These are phyloP conservation scores for Leptarthrus brevirostris DNA, from an alignment of 2,888 invertebrate species.

Conservation along the genomic window DNA sequence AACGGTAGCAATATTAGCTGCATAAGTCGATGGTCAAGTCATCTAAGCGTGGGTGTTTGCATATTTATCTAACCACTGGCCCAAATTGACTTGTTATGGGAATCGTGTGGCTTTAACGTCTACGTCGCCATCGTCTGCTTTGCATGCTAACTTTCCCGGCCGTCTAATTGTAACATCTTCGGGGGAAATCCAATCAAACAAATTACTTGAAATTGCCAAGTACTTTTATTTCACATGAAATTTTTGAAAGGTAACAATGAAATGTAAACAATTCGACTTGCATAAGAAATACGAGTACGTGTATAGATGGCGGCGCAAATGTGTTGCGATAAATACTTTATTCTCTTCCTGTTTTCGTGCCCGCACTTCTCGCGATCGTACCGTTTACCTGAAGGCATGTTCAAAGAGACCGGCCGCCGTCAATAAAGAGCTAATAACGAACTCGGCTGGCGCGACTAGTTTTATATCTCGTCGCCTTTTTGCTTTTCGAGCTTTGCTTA, in stretches of 20 bases:
- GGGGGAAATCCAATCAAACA: neutral
- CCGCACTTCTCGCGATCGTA: neutral
- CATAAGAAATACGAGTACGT: conserved; percentile 2
- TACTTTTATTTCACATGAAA: neutral
- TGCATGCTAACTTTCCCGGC: no score
- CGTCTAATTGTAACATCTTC: no score
- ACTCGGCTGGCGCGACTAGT: conserved; percentile 38
- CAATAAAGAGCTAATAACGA: conserved; percentile 46
- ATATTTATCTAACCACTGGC: neutral
- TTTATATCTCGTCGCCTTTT: conserved; percentile 35
- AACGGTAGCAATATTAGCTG: neutral
- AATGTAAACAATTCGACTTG: conserved; percentile 34
- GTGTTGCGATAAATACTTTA: neutral
- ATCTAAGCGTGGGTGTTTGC: neutral
- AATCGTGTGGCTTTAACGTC: no score
- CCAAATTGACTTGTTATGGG: no score
- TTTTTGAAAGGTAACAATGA: no score
- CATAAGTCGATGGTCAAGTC: neutral
- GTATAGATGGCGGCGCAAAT: conserved; percentile 2
- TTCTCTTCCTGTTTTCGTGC: neutral
- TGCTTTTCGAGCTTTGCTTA: conserved; percentile 17
- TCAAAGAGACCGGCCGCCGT: conserved; percentile 44
- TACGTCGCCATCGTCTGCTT: no score
- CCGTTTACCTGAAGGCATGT: conserved; percentile 29
- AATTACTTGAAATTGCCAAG: neutral